These are phyloP conservation scores for Xanthorhoe spadicearia DNA, from an alignment of 2,888 invertebrate genomes.

Conservation along the genomic window DNA sequence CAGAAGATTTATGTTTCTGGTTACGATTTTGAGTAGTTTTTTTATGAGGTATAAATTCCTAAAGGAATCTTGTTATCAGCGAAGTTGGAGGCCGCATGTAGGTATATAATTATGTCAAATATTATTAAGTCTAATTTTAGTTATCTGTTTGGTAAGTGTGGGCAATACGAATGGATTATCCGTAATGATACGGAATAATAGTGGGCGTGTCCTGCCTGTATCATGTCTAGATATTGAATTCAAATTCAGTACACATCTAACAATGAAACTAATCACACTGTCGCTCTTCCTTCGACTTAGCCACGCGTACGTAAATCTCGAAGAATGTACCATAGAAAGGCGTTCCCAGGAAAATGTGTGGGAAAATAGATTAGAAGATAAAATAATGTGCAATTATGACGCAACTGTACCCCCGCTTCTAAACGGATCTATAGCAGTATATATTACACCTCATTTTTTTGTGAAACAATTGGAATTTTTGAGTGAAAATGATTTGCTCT, in stretches of 20 bases:
- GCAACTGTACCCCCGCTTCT: conserved; percentile 9
- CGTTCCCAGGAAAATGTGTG: conserved; percentile 38
- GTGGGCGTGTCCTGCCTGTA: conserved; percentile 26
- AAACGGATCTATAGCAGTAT: conserved; percentile 23
- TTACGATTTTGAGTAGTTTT: conserved; percentile 19
- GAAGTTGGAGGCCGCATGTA: no score
- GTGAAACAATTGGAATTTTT: conserved; percentile 54
- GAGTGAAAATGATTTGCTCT: conserved; percentile 46
- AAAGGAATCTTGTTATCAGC: no score
- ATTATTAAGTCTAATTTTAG: no score
- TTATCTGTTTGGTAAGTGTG: no score
- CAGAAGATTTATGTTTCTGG: not conserved
- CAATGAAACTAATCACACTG: conserved; percentile 28
- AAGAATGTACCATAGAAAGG: conserved; percentile 36
- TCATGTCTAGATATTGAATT: conserved; percentile 4
- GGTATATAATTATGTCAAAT: no score
- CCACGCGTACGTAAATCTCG: conserved; percentile 11
- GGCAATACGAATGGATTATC: not conserved
- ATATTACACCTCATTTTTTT: conserved; percentile 41
- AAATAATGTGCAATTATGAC: conserved; percentile 33
- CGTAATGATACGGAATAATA: conserved; percentile 11
- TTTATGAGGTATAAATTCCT: not conserved
- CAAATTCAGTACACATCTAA: conserved; percentile 19
- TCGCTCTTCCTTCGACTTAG: conserved; percentile 23
- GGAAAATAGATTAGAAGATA: conserved; percentile 37